Conservation (phyloP, 2,888 invertebrate genomes). For the Drosophila mercatorum region DNA sequence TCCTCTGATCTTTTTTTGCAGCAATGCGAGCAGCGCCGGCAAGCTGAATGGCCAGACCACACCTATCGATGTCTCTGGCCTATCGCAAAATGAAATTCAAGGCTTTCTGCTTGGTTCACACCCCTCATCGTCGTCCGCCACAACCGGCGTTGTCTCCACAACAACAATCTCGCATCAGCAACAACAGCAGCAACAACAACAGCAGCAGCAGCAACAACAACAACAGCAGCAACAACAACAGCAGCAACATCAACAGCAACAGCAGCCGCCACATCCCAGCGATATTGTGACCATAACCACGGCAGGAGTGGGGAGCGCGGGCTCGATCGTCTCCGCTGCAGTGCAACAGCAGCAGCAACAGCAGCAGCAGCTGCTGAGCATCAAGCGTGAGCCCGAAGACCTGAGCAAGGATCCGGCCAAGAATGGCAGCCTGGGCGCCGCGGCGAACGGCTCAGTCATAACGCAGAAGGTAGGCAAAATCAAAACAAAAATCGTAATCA, state of each 20-base stretch:
- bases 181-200: constrained; percentile 69
- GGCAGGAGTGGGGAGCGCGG: constrained; percentile 76
- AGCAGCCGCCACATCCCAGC: constrained; percentile 78
- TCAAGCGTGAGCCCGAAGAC: constrained; percentile 85
- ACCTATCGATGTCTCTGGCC: constrained; percentile 85
- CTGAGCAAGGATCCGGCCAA: constrained; percentile 84
- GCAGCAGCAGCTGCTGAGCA: constrained; percentile 83
- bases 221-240: constrained; percentile 69
- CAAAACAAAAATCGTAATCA: constrained; percentile 7
- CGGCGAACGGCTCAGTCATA: constrained; percentile 68
- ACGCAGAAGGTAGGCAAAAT: constrained; percentile 83
- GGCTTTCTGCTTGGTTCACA: constrained; percentile 85
- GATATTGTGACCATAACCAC: constrained; percentile 81
- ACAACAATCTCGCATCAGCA: constrained; percentile 80
- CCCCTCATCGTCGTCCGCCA: constrained; percentile 83
- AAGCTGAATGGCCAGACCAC: constrained; percentile 85
- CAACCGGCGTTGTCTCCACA: constrained; percentile 81
- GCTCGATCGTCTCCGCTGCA: constrained; percentile 82
- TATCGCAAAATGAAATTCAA: constrained; percentile 86
- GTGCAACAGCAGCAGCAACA: constrained; percentile 69
- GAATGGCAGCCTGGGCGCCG: constrained; percentile 79
- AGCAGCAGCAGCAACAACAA: constrained; percentile 67
- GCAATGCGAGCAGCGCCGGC: constrained; percentile 82
- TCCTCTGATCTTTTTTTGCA: constrained; percentile 55
- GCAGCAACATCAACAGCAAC: constrained; percentile 56